Conservation (phyloP, 2,113 vertebrate genomes). For the Tretioscincus oriximinensis region DNA sequence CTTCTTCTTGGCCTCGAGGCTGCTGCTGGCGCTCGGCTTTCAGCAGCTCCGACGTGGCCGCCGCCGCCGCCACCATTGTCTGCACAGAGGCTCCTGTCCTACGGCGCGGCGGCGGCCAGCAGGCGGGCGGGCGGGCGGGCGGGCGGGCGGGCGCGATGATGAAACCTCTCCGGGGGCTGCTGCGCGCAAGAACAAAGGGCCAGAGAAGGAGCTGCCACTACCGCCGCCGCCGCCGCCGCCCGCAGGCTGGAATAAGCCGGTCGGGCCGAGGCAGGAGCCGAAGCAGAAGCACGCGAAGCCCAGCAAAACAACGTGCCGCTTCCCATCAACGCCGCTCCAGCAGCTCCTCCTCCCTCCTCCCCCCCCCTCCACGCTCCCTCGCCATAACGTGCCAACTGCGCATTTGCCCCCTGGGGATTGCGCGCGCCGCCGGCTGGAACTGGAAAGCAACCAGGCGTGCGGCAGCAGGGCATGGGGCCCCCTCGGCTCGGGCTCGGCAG, state of each 20-base stretch:
- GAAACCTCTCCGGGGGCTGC: background rate
- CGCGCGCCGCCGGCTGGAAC: background rate
- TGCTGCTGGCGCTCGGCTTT: background rate
- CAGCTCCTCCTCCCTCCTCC: background rate
- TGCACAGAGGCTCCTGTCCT: too few species aligned
- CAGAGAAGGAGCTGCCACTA: background rate
- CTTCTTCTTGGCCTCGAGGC: too few species aligned
- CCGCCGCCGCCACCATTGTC: background rate
- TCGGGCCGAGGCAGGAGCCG: background rate
- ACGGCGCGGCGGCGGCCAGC: too few species aligned
- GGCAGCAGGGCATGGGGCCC: background rate
- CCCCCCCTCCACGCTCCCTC: background rate
- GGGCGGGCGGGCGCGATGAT: background rate
- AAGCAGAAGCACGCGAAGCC: conserved; percentile 20
- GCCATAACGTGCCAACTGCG: background rate
- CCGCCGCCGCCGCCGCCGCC: background rate
- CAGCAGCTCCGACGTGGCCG: background rate
- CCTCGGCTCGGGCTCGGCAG: background rate
- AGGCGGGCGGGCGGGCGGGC: too few species aligned
- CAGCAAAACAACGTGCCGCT: conserved; percentile 18
- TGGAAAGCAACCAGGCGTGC: too few species aligned
- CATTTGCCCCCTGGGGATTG: background rate
- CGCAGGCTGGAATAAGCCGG: conserved; percentile 30
- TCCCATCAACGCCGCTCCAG: conserved; percentile 1
- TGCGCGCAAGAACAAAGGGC: conserved; percentile 20